phyloP scores from a whole-genome alignment of 2,113 vertebrate species.

The Corythaeola cristata region DNA sequence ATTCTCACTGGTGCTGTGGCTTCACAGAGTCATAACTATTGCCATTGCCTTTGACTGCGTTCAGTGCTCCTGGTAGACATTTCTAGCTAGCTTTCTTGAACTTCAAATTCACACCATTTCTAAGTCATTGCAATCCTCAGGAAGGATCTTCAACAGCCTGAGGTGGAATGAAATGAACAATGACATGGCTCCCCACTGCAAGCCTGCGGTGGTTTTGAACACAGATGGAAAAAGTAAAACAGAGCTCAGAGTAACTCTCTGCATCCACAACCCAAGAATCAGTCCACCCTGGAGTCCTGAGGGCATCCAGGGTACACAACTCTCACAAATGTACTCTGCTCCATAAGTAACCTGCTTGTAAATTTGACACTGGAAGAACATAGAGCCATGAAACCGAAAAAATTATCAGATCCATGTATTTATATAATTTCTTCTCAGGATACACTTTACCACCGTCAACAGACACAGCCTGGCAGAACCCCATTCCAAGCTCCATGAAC shows the following conservation, averaged over 20 bases:
- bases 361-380: neutral
- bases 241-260: neutral
- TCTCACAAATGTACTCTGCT: neutral
- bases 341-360: neutral
- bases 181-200: neutral
- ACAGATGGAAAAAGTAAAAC: neutral
- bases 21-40: neutral
- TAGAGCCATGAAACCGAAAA: neutral
- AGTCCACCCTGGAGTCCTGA: neutral
- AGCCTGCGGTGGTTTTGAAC: neutral
- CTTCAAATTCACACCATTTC: conserved; percentile 11
- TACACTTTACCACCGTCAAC: neutral
- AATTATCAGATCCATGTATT: neutral
- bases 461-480: neutral
- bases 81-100: neutral
- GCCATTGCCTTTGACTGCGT: neutral
- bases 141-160: neutral
- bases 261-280: neutral
- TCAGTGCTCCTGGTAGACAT: neutral
- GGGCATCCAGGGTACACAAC: neutral
- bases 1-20: neutral
- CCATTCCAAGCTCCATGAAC: neutral
- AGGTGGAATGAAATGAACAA: neutral
- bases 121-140: neutral
- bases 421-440: neutral